phyloP scores from a whole-genome alignment of 2,888 invertebrate genomes.

The Crossocerus cetratus region DNA sequence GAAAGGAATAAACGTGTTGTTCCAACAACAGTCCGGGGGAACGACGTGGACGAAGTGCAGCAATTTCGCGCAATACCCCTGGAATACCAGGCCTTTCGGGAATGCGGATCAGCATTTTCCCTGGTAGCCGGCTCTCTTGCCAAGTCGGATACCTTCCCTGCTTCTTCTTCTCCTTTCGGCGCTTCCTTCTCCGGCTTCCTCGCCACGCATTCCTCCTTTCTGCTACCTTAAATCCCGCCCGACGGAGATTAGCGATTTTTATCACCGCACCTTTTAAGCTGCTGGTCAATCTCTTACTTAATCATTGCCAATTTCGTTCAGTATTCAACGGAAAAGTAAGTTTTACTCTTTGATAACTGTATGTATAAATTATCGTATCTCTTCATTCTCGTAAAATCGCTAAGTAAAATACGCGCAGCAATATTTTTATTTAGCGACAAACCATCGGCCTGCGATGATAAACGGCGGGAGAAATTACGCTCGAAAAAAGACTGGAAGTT shows the following conservation, averaged over 20 bases:
- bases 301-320: no score
- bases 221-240: neutral
- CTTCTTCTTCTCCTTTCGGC: constrained; percentile 6
- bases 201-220: neutral
- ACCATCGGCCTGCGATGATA: no score
- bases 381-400: no score
- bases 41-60: constrained; percentile 76
- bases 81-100: constrained; percentile 74
- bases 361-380: no score
- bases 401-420: no score
- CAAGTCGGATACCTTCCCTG: constrained; percentile 14
- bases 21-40: constrained; percentile 56
- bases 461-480: no score
- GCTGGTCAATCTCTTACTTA: no score
- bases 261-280: neutral
- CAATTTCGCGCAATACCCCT: constrained; percentile 75
- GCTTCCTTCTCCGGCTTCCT: constrained; percentile 14
- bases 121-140: constrained; percentile 48
- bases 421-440: no score
- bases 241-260: constrained; percentile 1
- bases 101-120: constrained; percentile 76
- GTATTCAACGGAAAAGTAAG: no score
- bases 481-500: no score
- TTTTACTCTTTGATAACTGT: no score
- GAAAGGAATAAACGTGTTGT: constrained; percentile 44